Evolutionary conservation across 2,113 vertebrate species (phyloP), one percentile per base, ranked within the genome.

Genomic region (Tupaia tana): DNA sequence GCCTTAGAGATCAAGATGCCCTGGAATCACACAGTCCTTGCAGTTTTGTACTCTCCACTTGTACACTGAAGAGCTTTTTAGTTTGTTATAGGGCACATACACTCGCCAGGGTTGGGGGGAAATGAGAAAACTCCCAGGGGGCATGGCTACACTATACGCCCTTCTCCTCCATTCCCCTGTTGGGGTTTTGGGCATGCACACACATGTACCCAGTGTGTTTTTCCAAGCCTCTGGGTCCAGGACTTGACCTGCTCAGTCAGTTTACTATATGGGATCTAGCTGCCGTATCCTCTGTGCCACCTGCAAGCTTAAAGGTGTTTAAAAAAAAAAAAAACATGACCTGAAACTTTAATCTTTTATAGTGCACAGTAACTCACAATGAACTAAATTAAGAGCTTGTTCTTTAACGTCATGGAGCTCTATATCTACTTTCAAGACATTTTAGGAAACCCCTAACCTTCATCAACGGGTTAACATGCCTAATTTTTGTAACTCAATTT

Each of bases 301-400:
- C 43, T 43, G 43, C 43, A 92, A 78, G 86, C 58, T 54, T 77
- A 78, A 89, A 85, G 25, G 64, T 82, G 90, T 95, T 95, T 92
- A n/a, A n/a, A n/a, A n/a, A n/a, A n/a, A 59, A 59, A 6, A 58
- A 95, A 97, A 87, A 94, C n/a, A 93, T 82, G 82, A 89, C 96
- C 93, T 88, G 31, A 97, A 98, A 93, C 95, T 98, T 97, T 97
- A 95, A 27, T 90, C 82, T 96, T 93, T 98, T 97, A 84, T 96
- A 92, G 74, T 96, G 82, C 96, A 96, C 95, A 86, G 75, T 88
- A 93, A 98, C 98, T 97, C 97, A 88, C 97, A 98, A 20, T 79
- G 77, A 96, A 71, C 92, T 93, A 11, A 78, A 98, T 98, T 97
- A 98, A 98, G 98, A 96, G 66, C 90, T 81, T 93, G n/a, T 97